These are phyloP conservation scores for Phoxinus phoxinus DNA, from an alignment of 2,113 vertebrate genomes.

Conservation along the genomic window DNA sequence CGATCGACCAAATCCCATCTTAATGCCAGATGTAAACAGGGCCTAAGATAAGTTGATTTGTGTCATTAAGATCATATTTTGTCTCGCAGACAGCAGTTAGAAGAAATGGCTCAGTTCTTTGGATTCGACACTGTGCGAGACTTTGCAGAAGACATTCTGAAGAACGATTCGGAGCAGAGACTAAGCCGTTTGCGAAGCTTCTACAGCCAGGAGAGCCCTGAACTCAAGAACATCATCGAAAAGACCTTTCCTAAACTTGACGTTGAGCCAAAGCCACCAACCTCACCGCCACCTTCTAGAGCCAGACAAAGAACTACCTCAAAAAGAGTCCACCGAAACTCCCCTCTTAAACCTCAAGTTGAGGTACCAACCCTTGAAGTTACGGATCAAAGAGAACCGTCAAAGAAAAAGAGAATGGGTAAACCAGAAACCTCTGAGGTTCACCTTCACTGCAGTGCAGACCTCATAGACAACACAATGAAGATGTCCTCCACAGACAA, in stretches of 20 bases:
- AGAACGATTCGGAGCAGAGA: constrained; percentile 79
- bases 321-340: constrained; percentile 25
- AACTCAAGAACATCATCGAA: constrained; percentile 71
- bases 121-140: constrained; percentile 75
- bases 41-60: neutral
- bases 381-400: constrained; percentile 6
- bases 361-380: neutral
- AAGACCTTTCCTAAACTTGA: constrained; percentile 65
- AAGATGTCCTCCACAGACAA: neutral
- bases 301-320: constrained; percentile 45
- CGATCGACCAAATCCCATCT: too few species aligned
- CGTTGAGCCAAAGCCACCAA: constrained; percentile 19
- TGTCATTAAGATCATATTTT: constrained; percentile 43
- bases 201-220: constrained; percentile 79
- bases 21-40: too few species aligned
- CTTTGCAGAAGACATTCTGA: constrained; percentile 79
- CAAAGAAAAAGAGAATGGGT: constrained; percentile 30
- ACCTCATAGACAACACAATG: neutral
- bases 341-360: constrained; percentile 23
- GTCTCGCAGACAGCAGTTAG: constrained; percentile 85
- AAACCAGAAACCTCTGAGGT: neutral
- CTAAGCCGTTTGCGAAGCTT: constrained; percentile 82
- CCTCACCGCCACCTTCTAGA: constrained; percentile 27
- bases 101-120: constrained; percentile 85
- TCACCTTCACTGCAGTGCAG: neutral